Percentiles rank a stretch among this genome's conserved stretches.
These are phyloP conservation scores for Drosophila cardini DNA, from an alignment of 1,140 invertebrate species.

Conservation along the genomic window DNA sequence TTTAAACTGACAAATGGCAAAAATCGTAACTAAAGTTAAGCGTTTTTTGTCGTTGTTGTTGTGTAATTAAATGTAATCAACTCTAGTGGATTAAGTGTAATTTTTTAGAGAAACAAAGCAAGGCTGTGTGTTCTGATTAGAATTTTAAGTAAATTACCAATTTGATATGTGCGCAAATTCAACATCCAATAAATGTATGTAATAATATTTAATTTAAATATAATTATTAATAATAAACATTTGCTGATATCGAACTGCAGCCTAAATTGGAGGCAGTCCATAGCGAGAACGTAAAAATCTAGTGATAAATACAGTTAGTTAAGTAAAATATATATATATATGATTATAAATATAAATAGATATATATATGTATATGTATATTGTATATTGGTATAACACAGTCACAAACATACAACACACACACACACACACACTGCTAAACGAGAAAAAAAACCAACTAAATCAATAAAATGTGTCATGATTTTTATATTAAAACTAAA, in stretches of 20 bases:
- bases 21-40: slow-evolving; percentile 46
- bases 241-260: slow-evolving; percentile 56
- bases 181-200: slow-evolving; percentile 14
- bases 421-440: slow-evolving; percentile 33
- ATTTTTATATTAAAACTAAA: slow-evolving; percentile 69
- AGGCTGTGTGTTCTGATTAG: slow-evolving; percentile 84
- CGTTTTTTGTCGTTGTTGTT: slow-evolving; percentile 37
- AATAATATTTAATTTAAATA: slow-evolving; percentile 11
- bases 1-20: slow-evolving; percentile 6
- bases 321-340: slow-evolving; percentile 54
- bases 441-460: slow-evolving; percentile 53
- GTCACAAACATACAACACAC: slow-evolving; percentile 7
- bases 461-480: slow-evolving; percentile 82
- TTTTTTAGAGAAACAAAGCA: slow-evolving; percentile 84
- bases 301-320: slow-evolving; percentile 73
- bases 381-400: slow-evolving; percentile 57
- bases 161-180: slow-evolving; percentile 44
- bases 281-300: slow-evolving; percentile 77
- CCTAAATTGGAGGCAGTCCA: slow-evolving; percentile 26
- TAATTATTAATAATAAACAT: slow-evolving; percentile 23
- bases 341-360: slow-evolving; percentile 35
- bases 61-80: slow-evolving; percentile 72
- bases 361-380: slow-evolving; percentile 51
- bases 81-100: slow-evolving; percentile 69
- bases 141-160: slow-evolving; percentile 49